phyloP scores from a whole-genome alignment of 2,888 invertebrate genomes.

The Apocheima hispidaria region DNA sequence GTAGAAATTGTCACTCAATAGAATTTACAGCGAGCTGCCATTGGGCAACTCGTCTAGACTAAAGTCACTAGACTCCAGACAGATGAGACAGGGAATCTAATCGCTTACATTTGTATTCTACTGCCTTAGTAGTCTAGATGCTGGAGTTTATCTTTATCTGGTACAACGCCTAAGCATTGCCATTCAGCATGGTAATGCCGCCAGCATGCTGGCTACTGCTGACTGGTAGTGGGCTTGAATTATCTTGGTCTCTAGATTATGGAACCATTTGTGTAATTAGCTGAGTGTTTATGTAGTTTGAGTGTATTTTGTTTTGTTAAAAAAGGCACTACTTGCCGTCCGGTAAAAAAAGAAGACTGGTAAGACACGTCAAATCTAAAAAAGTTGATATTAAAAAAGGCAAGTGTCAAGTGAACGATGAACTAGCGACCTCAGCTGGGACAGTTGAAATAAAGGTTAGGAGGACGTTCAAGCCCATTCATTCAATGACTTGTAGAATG shows the following conservation, averaged over 20 bases:
- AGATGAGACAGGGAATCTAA: conserved; percentile 16
- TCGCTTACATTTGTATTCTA: conserved; percentile 27
- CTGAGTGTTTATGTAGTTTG: no score
- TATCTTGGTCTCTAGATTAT: no score
- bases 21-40: conserved; percentile 2
- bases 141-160: no score
- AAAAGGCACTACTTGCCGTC: no score
- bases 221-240: no score
- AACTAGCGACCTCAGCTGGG: conserved; percentile 20
- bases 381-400: conserved; percentile 19
- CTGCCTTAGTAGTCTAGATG: no score
- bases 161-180: no score
- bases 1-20: conserved; percentile 12
- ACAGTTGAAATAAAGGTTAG: conserved; percentile 29
- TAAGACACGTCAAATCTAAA: conserved; percentile 8
- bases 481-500: conserved; percentile 16
- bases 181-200: no score
- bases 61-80: conserved; percentile 15
- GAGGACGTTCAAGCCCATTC: conserved; percentile 20
- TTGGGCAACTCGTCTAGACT: conserved; percentile 20
- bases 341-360: no score
- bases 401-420: conserved; percentile 23
- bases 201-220: no score
- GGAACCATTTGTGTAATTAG: no score
- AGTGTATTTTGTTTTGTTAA: no score